Evolutionary conservation across 2,113 vertebrate genomes (phyloP).

Genomic region (Piaya cayana): DNA sequence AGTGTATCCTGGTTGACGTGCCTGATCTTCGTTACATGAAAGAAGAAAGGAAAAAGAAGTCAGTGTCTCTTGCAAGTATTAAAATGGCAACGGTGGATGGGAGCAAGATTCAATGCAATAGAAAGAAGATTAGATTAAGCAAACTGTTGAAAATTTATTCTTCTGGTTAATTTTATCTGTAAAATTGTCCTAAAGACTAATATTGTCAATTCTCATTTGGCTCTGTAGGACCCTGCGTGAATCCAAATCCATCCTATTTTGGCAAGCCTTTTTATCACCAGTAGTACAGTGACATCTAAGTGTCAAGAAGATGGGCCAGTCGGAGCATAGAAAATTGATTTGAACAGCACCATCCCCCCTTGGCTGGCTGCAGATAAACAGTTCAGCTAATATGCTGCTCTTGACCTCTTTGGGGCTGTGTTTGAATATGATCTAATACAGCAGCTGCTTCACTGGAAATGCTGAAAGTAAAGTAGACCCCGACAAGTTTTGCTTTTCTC

Average conservation of each 20-base stretch:
- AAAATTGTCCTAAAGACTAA: conserved; percentile 65
- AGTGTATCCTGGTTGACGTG: not conserved
- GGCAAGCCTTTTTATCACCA: conserved; percentile 66
- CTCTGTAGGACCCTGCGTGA: conserved; percentile 45
- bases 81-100: not conserved
- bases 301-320: conserved; percentile 67
- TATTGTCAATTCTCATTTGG: conserved; percentile 64
- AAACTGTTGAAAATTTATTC: conserved; percentile 62
- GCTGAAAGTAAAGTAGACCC: not conserved
- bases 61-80: not conserved
- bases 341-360: conserved; percentile 49
- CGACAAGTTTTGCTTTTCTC: conserved; percentile 51
- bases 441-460: conserved; percentile 31
- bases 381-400: conserved; percentile 18
- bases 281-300: conserved; percentile 61
- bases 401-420: conserved; percentile 35
- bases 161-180: conserved; percentile 67
- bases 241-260: conserved; percentile 59
- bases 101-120: conserved; percentile 3
- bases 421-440: conserved; percentile 48
- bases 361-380: conserved; percentile 49
- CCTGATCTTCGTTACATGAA: not conserved
- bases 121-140: conserved; percentile 38
- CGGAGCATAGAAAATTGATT: conserved; percentile 64
- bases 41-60: not conserved